Evolutionary conservation across 2,113 vertebrate species (phyloP).

Genomic region (Rhea pennata): DNA sequence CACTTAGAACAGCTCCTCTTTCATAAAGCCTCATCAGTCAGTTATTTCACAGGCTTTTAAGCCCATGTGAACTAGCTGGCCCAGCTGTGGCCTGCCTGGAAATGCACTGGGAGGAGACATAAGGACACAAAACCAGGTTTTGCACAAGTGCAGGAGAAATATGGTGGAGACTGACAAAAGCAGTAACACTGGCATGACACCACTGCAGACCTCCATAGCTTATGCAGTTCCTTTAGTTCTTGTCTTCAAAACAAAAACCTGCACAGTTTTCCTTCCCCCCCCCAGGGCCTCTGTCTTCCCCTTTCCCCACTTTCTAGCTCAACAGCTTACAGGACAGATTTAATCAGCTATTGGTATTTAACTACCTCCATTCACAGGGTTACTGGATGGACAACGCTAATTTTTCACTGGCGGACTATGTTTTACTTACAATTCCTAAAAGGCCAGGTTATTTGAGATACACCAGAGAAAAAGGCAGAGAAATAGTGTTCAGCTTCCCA

Average conservation of each 20-base stretch:
- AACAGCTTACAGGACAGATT: not conserved
- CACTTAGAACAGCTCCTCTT: not conserved
- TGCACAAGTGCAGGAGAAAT: not conserved
- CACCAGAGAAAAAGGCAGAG: not conserved
- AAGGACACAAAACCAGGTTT: not conserved
- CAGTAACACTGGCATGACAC: rapidly evolving
- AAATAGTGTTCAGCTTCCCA: not conserved
- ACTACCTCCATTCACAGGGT: not conserved
- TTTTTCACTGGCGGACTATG: not conserved
- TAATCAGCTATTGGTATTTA: not conserved
- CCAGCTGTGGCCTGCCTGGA: not conserved
- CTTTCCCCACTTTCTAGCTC: not conserved
- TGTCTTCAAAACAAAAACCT: not conserved
- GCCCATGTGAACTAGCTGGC: not conserved
- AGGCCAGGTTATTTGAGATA: not conserved
- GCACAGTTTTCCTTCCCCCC: not conserved
- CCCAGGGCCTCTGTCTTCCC: not conserved
- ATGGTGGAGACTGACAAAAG: not conserved
- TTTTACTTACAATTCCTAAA: not conserved
- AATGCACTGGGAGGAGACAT: not conserved
- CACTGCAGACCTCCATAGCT: not conserved
- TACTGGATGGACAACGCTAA: not conserved
- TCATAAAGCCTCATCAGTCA: not conserved
- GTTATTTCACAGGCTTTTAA: not conserved
- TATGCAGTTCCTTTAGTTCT: not conserved